Base-by-base conservation (phyloP, 1,140 invertebrate genomes). In the Nasonia vitripennis region DNA sequence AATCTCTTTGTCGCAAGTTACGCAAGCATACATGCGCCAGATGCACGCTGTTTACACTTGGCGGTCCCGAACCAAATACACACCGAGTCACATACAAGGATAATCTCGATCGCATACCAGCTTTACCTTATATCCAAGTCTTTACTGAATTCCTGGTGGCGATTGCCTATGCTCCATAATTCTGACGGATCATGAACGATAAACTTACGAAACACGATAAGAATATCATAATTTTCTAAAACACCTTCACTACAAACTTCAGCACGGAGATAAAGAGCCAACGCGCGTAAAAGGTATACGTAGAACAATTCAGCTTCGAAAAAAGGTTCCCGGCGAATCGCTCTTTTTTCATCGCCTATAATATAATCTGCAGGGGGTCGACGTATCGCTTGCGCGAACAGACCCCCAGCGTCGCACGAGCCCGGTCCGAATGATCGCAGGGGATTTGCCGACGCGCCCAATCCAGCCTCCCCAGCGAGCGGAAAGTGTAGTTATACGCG, bases 401-500 rank as follows among this genome's bases (percentile, higher is more conserved):
- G 86, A 86, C 86, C 88, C 87, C 86, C 88, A 23, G 41, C 37
- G 75, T 78, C 83, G 45, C 67, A 31, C 37, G 68, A 71, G 45
- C 68, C n/a, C 7, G 17, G 27, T 37, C 20, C 12, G 31, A 27
- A 74, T 27, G 73, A 74, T 82, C 48, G 73, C 55, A 37, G 71
- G 48, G 83, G 71, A 75, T n/a, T 81, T 23, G 31, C 62, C 48
- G 77, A 82, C 20, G 41, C 74, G 34, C 74, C 20, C 74, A 45
- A 23, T 34, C 11, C 31, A 55, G 45, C 67, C 73, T 70, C 27
- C 41, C 23, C 20, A n/a, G 55, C 20, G n/a, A 88, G 90, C 90
- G 91, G 91, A 92, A 92, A 91, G 91, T 89, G 90, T 90, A 91
- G 91, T 91, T 92, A 62, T 62, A 91, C 90, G 87, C 89, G 87